Evolutionary conservation across 2,113 vertebrate species (phyloP).

Genomic region (Tonatia bakeri): DNA sequence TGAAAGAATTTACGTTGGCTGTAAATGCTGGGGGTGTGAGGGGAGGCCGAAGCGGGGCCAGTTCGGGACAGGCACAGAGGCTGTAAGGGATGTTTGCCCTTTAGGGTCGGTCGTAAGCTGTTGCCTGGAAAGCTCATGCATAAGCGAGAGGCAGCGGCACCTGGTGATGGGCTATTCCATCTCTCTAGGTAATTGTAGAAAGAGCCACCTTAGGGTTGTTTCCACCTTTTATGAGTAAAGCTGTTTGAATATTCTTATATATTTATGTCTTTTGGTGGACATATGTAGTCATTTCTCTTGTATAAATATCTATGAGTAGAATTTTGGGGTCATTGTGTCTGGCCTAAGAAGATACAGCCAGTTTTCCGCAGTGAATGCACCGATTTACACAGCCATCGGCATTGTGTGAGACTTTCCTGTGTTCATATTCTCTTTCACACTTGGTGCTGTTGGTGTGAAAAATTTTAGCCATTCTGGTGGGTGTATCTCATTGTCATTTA

Average conservation of each 20-base stretch:
- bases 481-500: background rate
- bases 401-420: background rate
- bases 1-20: background rate
- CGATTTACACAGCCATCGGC: background rate
- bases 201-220: background rate
- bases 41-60: background rate
- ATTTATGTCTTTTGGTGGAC: background rate
- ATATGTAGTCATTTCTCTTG: background rate
- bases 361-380: background rate
- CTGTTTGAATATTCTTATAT: background rate
- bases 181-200: background rate
- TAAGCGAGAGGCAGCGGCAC: background rate
- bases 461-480: background rate
- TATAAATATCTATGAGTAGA: background rate
- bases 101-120: background rate
- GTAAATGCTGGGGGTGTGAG: background rate
- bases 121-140: background rate
- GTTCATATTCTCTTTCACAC: background rate
- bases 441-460: background rate
- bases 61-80: background rate
- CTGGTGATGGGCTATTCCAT: background rate
- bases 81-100: background rate
- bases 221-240: background rate
- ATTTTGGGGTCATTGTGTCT: background rate
- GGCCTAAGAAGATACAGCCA: background rate